phyloP scores from a whole-genome alignment of 35 echinoderm and acorn worm species.

The Patiria miniata region DNA sequence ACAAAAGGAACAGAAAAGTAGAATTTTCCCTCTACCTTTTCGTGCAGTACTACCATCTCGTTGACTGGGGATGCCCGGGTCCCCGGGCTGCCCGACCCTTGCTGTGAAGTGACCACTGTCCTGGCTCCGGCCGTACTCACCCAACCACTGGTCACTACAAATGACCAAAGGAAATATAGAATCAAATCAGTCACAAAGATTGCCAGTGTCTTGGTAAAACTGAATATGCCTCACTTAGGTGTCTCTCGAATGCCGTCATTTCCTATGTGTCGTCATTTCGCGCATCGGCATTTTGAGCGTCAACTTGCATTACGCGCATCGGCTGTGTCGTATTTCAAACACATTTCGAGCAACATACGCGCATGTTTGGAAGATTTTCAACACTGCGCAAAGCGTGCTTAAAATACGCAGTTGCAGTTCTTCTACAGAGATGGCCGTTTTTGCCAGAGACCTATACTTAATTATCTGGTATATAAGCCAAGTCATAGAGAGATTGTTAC shows the following conservation, averaged over 20 bases:
- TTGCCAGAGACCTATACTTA: no score
- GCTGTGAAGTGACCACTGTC: constrained; percentile 63
- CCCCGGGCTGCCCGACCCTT: constrained; percentile 62
- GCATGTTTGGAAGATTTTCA: no score
- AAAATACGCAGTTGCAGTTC: no score
- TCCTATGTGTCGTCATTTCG: no score
- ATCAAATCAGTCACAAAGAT: neutral
- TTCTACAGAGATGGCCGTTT: no score
- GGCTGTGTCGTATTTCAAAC: no score
- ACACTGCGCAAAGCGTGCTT: no score
- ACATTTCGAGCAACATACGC: no score
- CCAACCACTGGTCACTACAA: constrained; percentile 81
- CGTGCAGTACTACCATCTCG: constrained; percentile 76
- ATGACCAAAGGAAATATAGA: neutral
- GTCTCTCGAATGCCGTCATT: neutral
- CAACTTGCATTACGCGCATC: no score
- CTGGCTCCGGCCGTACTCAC: constrained; percentile 74
- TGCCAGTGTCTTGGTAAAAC: neutral
- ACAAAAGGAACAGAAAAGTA: neutral
- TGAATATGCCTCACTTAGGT: neutral
- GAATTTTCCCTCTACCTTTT: constrained; percentile 59
- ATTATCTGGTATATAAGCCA: no score
- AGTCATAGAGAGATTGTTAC: neutral
- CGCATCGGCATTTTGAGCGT: no score
- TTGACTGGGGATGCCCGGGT: constrained; percentile 74